Evolutionary conservation across 2,797 vertebrate genomes (phyloP), one percentile per base, ranked within the genome.

Genomic region (Rhinogobio ventralis): DNA sequence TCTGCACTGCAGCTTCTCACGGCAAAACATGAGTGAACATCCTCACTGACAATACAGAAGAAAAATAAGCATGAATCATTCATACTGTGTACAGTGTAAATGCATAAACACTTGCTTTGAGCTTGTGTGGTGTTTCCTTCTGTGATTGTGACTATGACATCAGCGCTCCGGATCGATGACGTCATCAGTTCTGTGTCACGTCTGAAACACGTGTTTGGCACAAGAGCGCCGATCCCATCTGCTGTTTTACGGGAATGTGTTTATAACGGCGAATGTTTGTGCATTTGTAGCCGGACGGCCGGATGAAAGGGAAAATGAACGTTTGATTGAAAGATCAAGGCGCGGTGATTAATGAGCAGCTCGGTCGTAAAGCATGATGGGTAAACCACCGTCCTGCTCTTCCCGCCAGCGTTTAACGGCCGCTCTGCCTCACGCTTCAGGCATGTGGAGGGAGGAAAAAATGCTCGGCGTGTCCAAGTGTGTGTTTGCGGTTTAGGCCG

Each of bases 321-420:
- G 23, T 64, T 68, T 68, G 20, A 79, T 30, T 17, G 51, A 75
- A 51, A 71, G 68, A 85, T 87, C 82, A 84, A 87, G 82, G 83
- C 23, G 60, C 79, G 74, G 49, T 28, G 51, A 80, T 83, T 36
- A 55, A 84, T 75, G 83, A 81, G 83, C 83, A 51, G 81, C 3
- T n/a, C 66, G 30, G 55, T 79, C 71, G n/a, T 82, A 86, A 84
- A 74, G 74, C 82, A 51, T 83, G 71, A 79, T 81, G 85, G 87
- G 85, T 81, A 66, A 45, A 57, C 64, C 68, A 23, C 30, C 36
- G 76, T 80, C 81, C 84, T 66, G 66, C 2, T 23, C 45, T 33
- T 39, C 45, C 80, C 53, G 36, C 53, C 75, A 64, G 57, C 23
- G 4, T 78, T 78, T 78, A 53, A 53, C n/a, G 20, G 67, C 76